phyloP scores from a whole-genome alignment of 2,888 invertebrate genomes.

The Agrilus cyanescens region DNA sequence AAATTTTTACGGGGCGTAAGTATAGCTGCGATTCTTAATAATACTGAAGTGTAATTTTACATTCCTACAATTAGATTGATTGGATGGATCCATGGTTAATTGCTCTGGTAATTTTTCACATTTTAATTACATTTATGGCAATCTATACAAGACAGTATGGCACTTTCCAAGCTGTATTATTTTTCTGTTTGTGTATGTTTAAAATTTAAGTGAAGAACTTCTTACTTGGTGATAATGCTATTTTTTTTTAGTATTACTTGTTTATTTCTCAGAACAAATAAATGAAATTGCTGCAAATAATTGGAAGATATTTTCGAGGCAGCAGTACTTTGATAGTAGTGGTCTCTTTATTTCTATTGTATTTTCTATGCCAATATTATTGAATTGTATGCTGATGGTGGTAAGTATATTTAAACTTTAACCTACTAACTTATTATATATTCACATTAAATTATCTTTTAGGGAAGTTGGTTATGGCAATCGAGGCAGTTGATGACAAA shows the following conservation, averaged over 20 bases:
- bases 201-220: neutral
- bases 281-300: slow-evolving; percentile 81
- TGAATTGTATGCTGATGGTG: slow-evolving; percentile 89
- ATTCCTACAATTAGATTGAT: slow-evolving; percentile 79
- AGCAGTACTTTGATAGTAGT: slow-evolving; percentile 90
- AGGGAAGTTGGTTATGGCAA: slow-evolving; percentile 85
- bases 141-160: slow-evolving; percentile 74
- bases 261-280: slow-evolving; percentile 82
- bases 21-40: slow-evolving; percentile 20
- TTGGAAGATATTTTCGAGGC: slow-evolving; percentile 78
- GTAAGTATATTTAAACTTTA: slow-evolving; percentile 47
- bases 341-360: slow-evolving; percentile 89
- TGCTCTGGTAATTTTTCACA: slow-evolving; percentile 61
- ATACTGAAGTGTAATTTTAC: slow-evolving; percentile 26
- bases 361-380: slow-evolving; percentile 82
- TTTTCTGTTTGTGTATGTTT: slow-evolving; percentile 67
- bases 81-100: slow-evolving; percentile 85
- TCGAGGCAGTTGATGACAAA: slow-evolving; percentile 81
- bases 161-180: slow-evolving; percentile 75
- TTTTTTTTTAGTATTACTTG: slow-evolving; percentile 61
- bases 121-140: slow-evolving; percentile 65
- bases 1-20: slow-evolving; percentile 71
- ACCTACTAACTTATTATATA: slow-evolving; percentile 1
- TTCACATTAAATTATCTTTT: slow-evolving; percentile 21
- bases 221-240: neutral